Base-by-base conservation (phyloP, 2,888 invertebrate genomes). In the Xanthia togata region DNA sequence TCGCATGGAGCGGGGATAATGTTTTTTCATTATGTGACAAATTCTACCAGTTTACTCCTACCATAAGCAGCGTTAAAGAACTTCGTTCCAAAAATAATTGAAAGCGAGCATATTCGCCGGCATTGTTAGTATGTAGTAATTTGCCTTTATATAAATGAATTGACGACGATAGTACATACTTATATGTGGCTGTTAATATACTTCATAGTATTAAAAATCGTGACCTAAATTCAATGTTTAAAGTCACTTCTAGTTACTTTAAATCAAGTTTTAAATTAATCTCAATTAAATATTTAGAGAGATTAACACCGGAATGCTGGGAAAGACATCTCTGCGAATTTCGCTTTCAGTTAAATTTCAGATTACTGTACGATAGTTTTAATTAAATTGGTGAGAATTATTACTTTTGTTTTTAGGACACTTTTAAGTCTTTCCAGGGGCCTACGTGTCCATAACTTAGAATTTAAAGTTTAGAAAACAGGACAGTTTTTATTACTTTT, bases 341-440 rank as follows among this genome's bases (percentile, higher is more conserved):
- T 77, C 41, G 72, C 71, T 53, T 77, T 69, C 71, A 72, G 76
- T 84, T 82, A 75, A 71, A 79, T 71, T 79, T 70, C 47, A 69
- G 70, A 86, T 76, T 65, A 76, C 69, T 62, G 67, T 68, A 70
- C 12, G 17, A 73, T 71, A 71, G 78, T 85, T 83, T 73, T 78
- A 82, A 85, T 83, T 74, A 70, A 73, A 73, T 76, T 75, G 55
- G 41, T 1, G 50, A 70, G 62, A 68, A 50, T 75, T 64, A 60
- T 59, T 47, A 57, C 41, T 70, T 35, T 73, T 41, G 31, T 31
- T 50, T 23, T 17, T 17, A 57, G 20, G 20, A 12, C 14, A n/a
- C 4, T 35, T 57, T 50, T 50, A 23, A 8, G 2, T 50, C 50
- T 50, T 50, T 20, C 8, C 50, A 50, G 50, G 6, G 26, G 4